These are phyloP conservation scores for Drosophila leonis DNA, from an alignment of 2,888 invertebrate species.

Conservation along the genomic window DNA sequence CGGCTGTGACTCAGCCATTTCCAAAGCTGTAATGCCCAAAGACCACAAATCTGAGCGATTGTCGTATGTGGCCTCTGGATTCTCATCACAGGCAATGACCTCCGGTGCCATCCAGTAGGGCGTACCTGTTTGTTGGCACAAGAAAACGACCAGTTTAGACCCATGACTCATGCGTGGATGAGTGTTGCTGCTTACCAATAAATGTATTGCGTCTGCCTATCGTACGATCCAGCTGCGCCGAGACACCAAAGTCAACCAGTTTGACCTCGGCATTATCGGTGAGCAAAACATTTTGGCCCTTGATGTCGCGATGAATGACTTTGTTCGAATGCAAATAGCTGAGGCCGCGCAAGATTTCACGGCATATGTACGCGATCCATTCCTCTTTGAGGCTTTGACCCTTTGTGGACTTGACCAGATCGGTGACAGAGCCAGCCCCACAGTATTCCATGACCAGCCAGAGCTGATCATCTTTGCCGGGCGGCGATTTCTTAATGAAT, in stretches of 20 bases:
- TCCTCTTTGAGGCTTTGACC: slow-evolving; percentile 99
- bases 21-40: slow-evolving; percentile 98
- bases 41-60: slow-evolving; percentile 97
- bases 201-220: slow-evolving; percentile 99
- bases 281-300: slow-evolving; percentile 99
- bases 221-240: slow-evolving; percentile 99
- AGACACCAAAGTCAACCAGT: slow-evolving; percentile 99
- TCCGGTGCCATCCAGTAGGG: slow-evolving; percentile 99
- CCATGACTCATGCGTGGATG: slow-evolving; percentile 12
- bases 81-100: slow-evolving; percentile 99
- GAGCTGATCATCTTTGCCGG: slow-evolving; percentile 99
- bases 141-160: slow-evolving; percentile 10
- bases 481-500: slow-evolving; percentile 99
- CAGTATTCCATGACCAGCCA: slow-evolving; percentile 99
- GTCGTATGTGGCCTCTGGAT: slow-evolving; percentile 99
- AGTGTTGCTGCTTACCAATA: slow-evolving; percentile 87
- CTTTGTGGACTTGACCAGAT: slow-evolving; percentile 99
- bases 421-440: slow-evolving; percentile 99
- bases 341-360: slow-evolving; percentile 97
- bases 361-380: slow-evolving; percentile 99
- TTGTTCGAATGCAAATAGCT: slow-evolving; percentile 99
- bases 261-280: slow-evolving; percentile 99
- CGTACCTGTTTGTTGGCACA: slow-evolving; percentile 88
- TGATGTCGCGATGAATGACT: slow-evolving; percentile 99
- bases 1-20: slow-evolving; percentile 99